Base-by-base conservation (phyloP, 2,113 vertebrate species). In the Tricholaema leucomelas region DNA sequence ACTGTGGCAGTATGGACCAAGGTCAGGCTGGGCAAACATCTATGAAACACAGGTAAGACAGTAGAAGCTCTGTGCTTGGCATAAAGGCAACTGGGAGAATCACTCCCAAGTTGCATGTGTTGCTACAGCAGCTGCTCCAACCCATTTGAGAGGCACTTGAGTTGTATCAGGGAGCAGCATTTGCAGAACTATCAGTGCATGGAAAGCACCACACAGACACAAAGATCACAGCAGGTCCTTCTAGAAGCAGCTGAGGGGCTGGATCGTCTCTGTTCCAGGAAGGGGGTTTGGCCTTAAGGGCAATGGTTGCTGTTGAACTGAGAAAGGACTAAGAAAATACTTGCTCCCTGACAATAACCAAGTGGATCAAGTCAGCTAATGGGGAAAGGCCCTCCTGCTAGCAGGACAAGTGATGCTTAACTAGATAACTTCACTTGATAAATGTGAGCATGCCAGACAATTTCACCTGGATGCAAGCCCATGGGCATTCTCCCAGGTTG, bases 1-100 rank as follows among this genome's bases (percentile, higher is more conserved):
- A 8, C 38, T 30, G 36, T 8, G 16, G 10, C 23, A 46, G 46
- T 3, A 0, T 0, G 2, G 36, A 36, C 38, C 55, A n/a, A 33
- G 27, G 11, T 25, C 58, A 20, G 67, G 64, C 24, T 81, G 55
- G 27, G 24, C 19, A 48, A 64, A 48, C 1, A 0, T 3, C 36
- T 63, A 27, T 7, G 0, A 33, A 91, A 25, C 28, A 31, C 40
- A 33, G 30, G 23, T 55, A 78, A 44, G 54, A 31, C 18, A 16
- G 59, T 5, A 24, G 24, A 16, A 56, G 8, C 52, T 55, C 61
- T 5, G 8, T 3, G 14, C 23, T 25, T 58, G 69, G 18, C 18
- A 18, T 16, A 24, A 71, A 71, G 40, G 38, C 56, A 15, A 20
- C 12, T 1, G 33, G 46, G 55, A 64, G 59, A 33, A n/a, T 31